A percentile compares a stretch with the other conserved stretches of the same genome.
Evolutionary conservation across 2,888 invertebrate genomes (phyloP).

Genomic region (Dexiosoma caninum): DNA sequence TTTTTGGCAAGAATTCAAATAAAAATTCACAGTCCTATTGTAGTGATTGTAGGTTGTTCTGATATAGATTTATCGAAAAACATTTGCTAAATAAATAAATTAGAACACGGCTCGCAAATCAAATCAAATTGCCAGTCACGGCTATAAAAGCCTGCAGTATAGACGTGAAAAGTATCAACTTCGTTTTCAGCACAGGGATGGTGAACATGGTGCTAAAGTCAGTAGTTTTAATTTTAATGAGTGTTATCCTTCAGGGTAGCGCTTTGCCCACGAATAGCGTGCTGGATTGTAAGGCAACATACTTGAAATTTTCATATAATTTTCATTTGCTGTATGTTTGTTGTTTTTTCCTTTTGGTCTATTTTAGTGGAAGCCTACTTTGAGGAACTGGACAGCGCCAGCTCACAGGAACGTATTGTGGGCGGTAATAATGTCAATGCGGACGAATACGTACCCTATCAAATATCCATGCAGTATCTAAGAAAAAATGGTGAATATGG

Average conservation of each 20-base stretch:
- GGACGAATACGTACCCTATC: conserved; percentile 72
- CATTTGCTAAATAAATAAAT: conserved; percentile 7
- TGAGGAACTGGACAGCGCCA: conserved; percentile 63
- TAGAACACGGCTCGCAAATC: conserved; percentile 2
- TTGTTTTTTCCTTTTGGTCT: background rate
- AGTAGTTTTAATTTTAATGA: background rate
- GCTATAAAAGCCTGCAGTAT: conserved; percentile 17
- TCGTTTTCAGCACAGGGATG: background rate
- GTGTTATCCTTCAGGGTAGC: background rate
- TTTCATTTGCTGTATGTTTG: background rate
- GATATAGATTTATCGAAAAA: conserved; percentile 9
- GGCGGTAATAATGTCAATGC: conserved; percentile 71
- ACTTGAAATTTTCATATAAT: too few species aligned
- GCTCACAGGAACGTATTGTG: conserved; percentile 73
- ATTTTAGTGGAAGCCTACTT: conserved; percentile 70
- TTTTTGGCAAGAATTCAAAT: background rate
- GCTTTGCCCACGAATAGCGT: background rate
- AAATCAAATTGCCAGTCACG: background rate
- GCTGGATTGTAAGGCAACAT: conserved; percentile 43
- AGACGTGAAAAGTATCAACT: background rate
- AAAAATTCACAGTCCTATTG: background rate
- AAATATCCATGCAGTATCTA: conserved; percentile 72
- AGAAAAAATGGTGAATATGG: conserved; percentile 68
- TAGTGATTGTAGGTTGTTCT: conserved; percentile 3
- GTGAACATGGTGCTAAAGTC: conserved; percentile 13